Evolutionary conservation across 1,140 invertebrate species (phyloP).

Genomic region (Camponotus floridanus): DNA sequence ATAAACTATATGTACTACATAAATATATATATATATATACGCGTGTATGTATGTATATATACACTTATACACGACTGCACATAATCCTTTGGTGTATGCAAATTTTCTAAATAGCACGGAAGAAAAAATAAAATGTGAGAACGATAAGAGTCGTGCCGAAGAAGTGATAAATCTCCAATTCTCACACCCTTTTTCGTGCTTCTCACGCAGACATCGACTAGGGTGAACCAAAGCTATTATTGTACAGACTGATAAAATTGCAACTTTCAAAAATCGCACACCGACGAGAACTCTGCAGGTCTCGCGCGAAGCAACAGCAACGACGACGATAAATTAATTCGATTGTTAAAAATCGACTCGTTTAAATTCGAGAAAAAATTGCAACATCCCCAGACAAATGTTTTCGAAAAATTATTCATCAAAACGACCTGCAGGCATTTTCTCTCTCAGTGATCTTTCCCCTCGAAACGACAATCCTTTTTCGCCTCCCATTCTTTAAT

Average conservation of each 20-base stretch:
- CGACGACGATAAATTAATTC: conserved; percentile 24
- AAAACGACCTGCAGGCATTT: conserved; percentile 20
- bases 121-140: conserved; percentile 50
- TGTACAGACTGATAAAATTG: conserved; percentile 52
- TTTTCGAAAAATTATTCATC: conserved; percentile 26
- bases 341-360: background rate
- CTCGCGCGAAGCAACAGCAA: background rate
- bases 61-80: conserved; percentile 30
- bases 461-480: conserved; percentile 40
- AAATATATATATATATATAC: conserved; percentile 53
- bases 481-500: conserved; percentile 74
- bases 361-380: conserved; percentile 33
- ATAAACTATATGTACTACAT: conserved; percentile 22
- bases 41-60: conserved; percentile 57
- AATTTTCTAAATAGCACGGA: conserved; percentile 24
- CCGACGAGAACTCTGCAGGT: conserved; percentile 24
- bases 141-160: conserved; percentile 21
- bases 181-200: conserved; percentile 63
- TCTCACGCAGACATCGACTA: conserved; percentile 74
- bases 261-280: conserved; percentile 13
- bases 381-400: conserved; percentile 36
- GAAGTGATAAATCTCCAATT: conserved; percentile 17
- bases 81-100: conserved; percentile 63
- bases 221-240: conserved; percentile 70
- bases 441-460: conserved; percentile 11